phyloP scores from a whole-genome alignment of 2,113 vertebrate genomes.

The Merops nubicus region DNA sequence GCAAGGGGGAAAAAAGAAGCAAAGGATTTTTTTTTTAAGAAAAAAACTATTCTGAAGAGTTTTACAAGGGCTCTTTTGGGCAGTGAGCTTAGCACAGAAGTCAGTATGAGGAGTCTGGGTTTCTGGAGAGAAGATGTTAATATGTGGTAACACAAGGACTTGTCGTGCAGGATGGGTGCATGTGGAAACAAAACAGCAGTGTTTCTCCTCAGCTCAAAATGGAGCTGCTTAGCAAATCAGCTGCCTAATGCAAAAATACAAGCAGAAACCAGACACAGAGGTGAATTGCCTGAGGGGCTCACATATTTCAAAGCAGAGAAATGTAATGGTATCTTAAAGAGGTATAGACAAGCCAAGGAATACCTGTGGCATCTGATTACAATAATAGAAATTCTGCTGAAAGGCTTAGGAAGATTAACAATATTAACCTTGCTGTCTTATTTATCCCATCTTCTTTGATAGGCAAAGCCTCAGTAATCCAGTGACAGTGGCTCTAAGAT shows the following conservation, averaged over 20 bases:
- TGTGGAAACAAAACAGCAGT: background rate
- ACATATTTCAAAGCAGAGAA: conserved; percentile 68
- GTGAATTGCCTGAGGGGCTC: conserved; percentile 57
- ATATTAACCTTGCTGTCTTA: background rate
- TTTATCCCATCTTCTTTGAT: background rate
- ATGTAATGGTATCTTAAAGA: conserved; percentile 67
- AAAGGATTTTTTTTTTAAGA: background rate
- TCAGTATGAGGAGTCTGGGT: background rate
- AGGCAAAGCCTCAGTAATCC: background rate
- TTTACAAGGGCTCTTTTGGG: background rate
- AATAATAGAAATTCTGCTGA: conserved; percentile 50
- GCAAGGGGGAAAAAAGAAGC: background rate
- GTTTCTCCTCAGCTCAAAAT: background rate
- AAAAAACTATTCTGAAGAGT: background rate
- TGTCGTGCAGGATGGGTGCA: background rate
- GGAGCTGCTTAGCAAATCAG: conserved; percentile 5
- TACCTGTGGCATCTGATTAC: conserved; percentile 53
- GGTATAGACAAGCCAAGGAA: conserved; percentile 43
- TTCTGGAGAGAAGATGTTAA: background rate
- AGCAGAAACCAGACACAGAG: conserved; percentile 57
- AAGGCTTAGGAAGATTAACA: conserved; percentile 32
- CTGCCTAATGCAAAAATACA: conserved; percentile 16
- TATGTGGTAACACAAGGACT: background rate
- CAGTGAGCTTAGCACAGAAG: background rate
- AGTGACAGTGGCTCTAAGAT: background rate